Conservation (phyloP, 2,888 invertebrate species). For the Nomada ferruginata region DNA sequence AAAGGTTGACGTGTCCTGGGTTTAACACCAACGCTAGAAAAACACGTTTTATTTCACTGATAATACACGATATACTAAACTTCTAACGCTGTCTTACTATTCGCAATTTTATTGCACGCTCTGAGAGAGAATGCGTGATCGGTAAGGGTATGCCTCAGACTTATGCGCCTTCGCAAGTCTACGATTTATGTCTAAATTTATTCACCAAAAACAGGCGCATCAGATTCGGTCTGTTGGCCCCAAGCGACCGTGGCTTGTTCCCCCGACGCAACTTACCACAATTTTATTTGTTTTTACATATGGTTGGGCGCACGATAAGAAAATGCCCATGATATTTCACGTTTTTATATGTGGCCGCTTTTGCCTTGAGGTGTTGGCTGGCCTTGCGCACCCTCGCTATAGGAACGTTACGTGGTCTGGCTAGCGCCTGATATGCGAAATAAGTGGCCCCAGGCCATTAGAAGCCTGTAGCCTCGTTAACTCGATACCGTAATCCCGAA, state of each 20-base stretch:
- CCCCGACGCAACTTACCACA: slow-evolving; percentile 80
- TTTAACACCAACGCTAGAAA: background rate
- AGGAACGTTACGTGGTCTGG: slow-evolving; percentile 73
- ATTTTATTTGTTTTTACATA: slow-evolving; percentile 82
- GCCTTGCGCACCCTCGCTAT: slow-evolving; percentile 71
- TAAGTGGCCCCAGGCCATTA: slow-evolving; percentile 78
- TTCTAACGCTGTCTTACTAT: background rate
- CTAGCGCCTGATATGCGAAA: slow-evolving; percentile 80
- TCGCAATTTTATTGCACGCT: background rate
- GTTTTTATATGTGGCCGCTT: slow-evolving; percentile 79
- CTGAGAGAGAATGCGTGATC: background rate
- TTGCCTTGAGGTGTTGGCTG: slow-evolving; percentile 82
- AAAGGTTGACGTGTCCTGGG: too few species aligned
- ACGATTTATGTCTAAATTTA: slow-evolving; percentile 61
- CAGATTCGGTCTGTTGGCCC: slow-evolving; percentile 71
- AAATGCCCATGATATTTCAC: slow-evolving; percentile 81
- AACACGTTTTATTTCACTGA: too few species aligned
- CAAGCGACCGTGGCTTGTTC: slow-evolving; percentile 73
- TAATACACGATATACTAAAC: background rate
- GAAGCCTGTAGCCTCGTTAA: slow-evolving; percentile 70
- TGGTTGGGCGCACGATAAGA: slow-evolving; percentile 79
- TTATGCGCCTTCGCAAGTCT: slow-evolving; percentile 21
- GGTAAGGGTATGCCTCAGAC: slow-evolving; percentile 1
- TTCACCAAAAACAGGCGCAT: slow-evolving; percentile 63
- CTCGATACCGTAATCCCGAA: slow-evolving; percentile 64